These are phyloP conservation scores for Aspidoscelis tigris DNA, from an alignment of 2,113 vertebrate species.

Conservation along the genomic window DNA sequence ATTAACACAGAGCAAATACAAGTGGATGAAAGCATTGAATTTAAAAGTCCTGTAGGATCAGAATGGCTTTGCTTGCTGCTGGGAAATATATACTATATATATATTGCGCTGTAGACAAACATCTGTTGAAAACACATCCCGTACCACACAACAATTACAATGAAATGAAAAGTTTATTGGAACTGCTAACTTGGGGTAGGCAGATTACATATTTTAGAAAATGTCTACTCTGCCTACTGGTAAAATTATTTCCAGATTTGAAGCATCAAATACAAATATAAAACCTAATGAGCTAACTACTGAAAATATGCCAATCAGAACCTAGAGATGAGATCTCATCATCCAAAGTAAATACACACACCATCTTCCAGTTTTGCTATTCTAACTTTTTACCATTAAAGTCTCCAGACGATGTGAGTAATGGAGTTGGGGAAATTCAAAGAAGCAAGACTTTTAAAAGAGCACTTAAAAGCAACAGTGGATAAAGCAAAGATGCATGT, in stretches of 20 bases:
- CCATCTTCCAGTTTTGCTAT: neutral
- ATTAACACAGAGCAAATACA: too few species aligned
- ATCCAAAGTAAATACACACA: neutral
- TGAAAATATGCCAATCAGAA: neutral
- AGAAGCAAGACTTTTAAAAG: neutral
- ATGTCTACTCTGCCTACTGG: neutral
- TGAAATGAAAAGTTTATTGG: neutral
- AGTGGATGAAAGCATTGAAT: too few species aligned
- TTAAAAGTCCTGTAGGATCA: too few species aligned
- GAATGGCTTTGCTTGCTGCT: too few species aligned
- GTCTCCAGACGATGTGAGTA: neutral
- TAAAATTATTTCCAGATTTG: neutral
- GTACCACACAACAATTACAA: neutral
- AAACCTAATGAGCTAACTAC: neutral
- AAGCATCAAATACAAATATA: neutral
- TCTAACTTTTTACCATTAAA: neutral
- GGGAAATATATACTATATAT: too few species aligned
- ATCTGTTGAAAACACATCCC: too few species aligned
- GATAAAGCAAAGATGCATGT: constrained; percentile 4
- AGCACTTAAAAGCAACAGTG: constrained; percentile 25
- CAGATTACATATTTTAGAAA: neutral
- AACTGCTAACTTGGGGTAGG: neutral
- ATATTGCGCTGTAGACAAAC: too few species aligned
- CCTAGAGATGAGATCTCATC: neutral
- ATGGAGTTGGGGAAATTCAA: neutral